A percentile compares a stretch with the other conserved stretches of the same genome.
Conservation (phyloP, 1,140 invertebrate species). For the Sitophilus oryzae region DNA sequence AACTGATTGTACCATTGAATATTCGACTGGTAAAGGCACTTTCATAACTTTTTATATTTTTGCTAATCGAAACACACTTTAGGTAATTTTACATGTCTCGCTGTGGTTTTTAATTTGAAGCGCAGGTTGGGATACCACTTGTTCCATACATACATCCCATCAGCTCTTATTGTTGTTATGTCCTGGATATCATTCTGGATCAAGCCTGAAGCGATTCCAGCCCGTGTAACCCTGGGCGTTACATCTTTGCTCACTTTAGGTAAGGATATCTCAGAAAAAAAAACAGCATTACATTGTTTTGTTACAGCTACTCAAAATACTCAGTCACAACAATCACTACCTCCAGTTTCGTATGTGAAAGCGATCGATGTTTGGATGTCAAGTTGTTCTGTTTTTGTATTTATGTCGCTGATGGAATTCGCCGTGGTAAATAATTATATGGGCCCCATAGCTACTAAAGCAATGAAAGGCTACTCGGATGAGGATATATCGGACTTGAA, state of each 20-base stretch:
- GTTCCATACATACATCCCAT: constrained; percentile 87
- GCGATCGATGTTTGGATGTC: constrained; percentile 93
- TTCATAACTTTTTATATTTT: not conserved
- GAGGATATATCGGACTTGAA: constrained; percentile 72
- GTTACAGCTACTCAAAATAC: constrained; percentile 76
- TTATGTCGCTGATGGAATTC: constrained; percentile 88
- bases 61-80: constrained; percentile 13
- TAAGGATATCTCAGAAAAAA: constrained; percentile 40
- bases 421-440: constrained; percentile 89
- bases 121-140: constrained; percentile 81
- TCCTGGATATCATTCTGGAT: constrained; percentile 94
- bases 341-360: constrained; percentile 85
- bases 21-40: constrained; percentile 64
- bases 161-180: constrained; percentile 85
- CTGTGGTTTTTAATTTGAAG: constrained; percentile 76
- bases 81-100: constrained; percentile 84
- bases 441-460: constrained; percentile 79
- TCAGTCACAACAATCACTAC: constrained; percentile 83
- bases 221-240: constrained; percentile 72
- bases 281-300: constrained; percentile 23
- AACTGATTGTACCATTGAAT: constrained; percentile 81
- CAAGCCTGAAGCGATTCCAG: constrained; percentile 83
- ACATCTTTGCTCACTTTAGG: constrained; percentile 77
- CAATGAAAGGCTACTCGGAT: constrained; percentile 85
- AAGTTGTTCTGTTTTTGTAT: constrained; percentile 86